Evolutionary conservation across 2,888 invertebrate species (phyloP), one percentile per base, ranked within the genome.

Genomic region (Caenorhabditis panamensis): DNA sequence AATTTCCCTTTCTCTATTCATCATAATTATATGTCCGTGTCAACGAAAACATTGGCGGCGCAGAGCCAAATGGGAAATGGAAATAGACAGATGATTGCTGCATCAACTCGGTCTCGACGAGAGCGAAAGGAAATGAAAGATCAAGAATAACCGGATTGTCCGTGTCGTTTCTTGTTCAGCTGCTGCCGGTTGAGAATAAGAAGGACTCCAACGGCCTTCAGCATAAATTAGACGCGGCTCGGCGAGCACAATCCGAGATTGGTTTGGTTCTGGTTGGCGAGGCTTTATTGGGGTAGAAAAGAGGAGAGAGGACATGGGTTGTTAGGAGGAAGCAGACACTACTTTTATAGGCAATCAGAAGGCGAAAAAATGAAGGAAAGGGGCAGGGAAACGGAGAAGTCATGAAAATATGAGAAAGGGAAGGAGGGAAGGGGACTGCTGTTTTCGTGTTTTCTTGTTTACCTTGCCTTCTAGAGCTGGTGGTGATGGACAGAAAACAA

Each of bases 141-240:
- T 41, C 41, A 41, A 41, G 41, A 41, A 41, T 36, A 62, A 47
- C 62, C 44, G 20, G 47, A 54, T 63, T 69, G 26, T 58, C 59
- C 61, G 51, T 36, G 54, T 51, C n/a, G n/a, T 62, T 51, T 62
- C 61, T 47, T 58, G 49, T 16, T 24, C 54, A 68, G 31, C 31
- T 31, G 59, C n/a, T n/a, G 26, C 18, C 28, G 18, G n/a, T n/a
- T n/a, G n/a, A n/a, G n/a, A n/a, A n/a, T n/a, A n/a, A n/a, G n/a
- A n/a, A n/a, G n/a, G n/a, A n/a, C n/a, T n/a, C n/a, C n/a, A n/a
- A n/a, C n/a, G n/a, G n/a, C n/a, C n/a, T n/a, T n/a, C n/a, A n/a
- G 69, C 71, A 72, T 72, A 72, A 72, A 72, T 72, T 63, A 72
- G 72, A 72, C 72, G 72, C 72, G 72, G 72, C 72, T 72, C 72